Percentiles rank a stretch among this genome's conserved stretches.
Evolutionary conservation across 2,797 vertebrate genomes (phyloP).

Genomic region (Passerculus sandwichensis): DNA sequence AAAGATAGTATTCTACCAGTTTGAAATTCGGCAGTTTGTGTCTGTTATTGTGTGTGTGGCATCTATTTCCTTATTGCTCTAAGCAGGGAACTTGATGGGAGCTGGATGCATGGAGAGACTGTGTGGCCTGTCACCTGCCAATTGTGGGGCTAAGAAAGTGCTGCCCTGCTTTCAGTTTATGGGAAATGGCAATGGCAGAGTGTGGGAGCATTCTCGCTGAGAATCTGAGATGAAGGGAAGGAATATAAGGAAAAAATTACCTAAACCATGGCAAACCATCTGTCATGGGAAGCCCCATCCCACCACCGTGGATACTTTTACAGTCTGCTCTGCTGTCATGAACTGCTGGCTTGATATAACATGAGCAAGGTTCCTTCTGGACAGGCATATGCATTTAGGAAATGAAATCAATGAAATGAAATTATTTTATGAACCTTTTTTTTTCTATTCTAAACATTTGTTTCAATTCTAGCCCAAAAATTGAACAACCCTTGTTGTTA

Average conservation of each 20-base stretch:
- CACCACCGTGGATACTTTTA: neutral
- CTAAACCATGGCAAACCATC: neutral
- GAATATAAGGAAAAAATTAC: neutral
- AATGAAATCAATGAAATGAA: neutral
- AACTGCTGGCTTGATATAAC: neutral
- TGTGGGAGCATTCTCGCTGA: neutral
- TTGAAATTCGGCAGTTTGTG: neutral
- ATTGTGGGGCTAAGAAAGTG: neutral
- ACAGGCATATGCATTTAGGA: neutral
- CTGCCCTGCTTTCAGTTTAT: neutral
- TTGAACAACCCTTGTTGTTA: neutral
- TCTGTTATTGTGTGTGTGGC: neutral
- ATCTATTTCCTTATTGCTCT: neutral
- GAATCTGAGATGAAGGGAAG: neutral
- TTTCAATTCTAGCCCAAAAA: neutral
- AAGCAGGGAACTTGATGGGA: neutral
- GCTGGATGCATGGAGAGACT: neutral
- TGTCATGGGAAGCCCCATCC: neutral
- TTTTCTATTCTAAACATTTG: neutral
- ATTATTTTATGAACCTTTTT: neutral
- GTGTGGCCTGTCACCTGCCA: accelerated
- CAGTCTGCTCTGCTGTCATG: neutral
- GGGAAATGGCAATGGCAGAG: neutral
- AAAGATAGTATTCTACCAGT: neutral
- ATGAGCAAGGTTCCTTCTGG: neutral